phyloP scores from a whole-genome alignment of 2,888 invertebrate species.

The Itoplectis maculator region DNA sequence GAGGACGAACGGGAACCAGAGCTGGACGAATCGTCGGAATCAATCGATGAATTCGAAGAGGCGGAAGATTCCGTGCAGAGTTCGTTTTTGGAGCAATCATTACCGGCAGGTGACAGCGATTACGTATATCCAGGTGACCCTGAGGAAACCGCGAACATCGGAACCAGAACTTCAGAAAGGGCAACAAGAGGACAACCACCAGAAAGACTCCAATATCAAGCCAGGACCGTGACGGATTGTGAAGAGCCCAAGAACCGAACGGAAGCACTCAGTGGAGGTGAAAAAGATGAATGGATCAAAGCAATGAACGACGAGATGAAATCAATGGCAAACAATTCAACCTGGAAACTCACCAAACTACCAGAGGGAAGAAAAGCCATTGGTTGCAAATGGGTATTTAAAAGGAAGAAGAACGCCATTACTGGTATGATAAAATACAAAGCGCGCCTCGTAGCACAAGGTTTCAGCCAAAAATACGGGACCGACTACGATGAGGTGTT shows the following conservation, averaged over 20 bases:
- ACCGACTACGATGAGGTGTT: constrained; percentile 73
- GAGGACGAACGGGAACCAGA: constrained; percentile 29
- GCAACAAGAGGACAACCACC: constrained; percentile 47
- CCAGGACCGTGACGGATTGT: constrained; percentile 28
- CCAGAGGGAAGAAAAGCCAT: constrained; percentile 66
- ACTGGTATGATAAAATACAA: constrained; percentile 69
- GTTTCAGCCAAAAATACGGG: constrained; percentile 71
- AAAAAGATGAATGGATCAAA: constrained; percentile 15
- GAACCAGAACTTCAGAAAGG: constrained; percentile 29
- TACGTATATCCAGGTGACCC: constrained; percentile 34
- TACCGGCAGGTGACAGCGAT: constrained; percentile 29
- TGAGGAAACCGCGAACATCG: constrained; percentile 2
- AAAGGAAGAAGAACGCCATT: constrained; percentile 57
- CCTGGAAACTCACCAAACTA: constrained; percentile 45
- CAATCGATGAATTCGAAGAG: constrained; percentile 12
- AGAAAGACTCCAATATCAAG: constrained; percentile 21
- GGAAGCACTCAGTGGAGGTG: constrained; percentile 25
- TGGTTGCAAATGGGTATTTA: constrained; percentile 74
- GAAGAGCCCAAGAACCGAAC: constrained; percentile 40
- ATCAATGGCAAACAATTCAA: constrained; percentile 32
- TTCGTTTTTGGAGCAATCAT: constrained; percentile 39
- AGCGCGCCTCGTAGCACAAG: constrained; percentile 72
- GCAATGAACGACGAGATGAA: constrained; percentile 47
- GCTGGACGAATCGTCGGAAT: constrained; percentile 24
- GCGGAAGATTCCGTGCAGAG: constrained; percentile 10